Base-by-base conservation (phyloP, 2,113 vertebrate species). In the Leptobrachium ailaonicum region DNA sequence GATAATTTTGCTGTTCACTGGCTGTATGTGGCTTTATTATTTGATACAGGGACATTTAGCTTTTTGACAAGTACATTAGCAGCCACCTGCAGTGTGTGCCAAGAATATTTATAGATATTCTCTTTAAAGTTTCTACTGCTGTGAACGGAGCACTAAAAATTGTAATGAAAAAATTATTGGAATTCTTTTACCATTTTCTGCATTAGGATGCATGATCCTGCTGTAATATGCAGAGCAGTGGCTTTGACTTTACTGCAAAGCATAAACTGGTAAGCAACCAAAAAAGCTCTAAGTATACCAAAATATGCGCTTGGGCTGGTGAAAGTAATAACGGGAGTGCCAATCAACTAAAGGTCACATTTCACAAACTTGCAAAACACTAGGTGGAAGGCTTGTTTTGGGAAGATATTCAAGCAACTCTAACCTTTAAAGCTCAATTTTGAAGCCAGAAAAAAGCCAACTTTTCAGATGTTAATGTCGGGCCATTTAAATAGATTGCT, bases 41-140 rank as follows among this genome's bases (percentile, higher is more conserved):
- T 73, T 64, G 44, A 66, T 53, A 47, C 42, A 43, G 44, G 41
- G 32, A 50, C 50, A 50, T 79, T 32, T 66, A 54, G 58, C 69
- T 56, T 12, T 72, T 78, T 73, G 43, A 79, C 43, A 79, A 79
- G 58, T 9, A 13, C 40, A 66, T 71, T 50, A 72, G 69, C 71
- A 79, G 62, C 44, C 40, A 42, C 60, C 66, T 73, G 56, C 60
- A 71, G 42, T 64, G 58, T 41, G 40, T 41, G 45, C 45, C 54
- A 72, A 40, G 60, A 53, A 53, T 40, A 54, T 42, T 64, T 72
- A 72, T 79, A 72, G 69, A 53, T 64, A 66, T 73, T 73, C 69
- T 64, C 69, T 71, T 79, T 72, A 72, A 66, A 66, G 40, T 20
- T 66, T 50, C 2, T 79, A 56, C 45, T 54, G 14, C 47, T 50